A percentile compares a stretch with the other conserved stretches of the same genome.
Conservation (phyloP, 2,888 invertebrate genomes). For the Trypoxylon attenuatum region DNA sequence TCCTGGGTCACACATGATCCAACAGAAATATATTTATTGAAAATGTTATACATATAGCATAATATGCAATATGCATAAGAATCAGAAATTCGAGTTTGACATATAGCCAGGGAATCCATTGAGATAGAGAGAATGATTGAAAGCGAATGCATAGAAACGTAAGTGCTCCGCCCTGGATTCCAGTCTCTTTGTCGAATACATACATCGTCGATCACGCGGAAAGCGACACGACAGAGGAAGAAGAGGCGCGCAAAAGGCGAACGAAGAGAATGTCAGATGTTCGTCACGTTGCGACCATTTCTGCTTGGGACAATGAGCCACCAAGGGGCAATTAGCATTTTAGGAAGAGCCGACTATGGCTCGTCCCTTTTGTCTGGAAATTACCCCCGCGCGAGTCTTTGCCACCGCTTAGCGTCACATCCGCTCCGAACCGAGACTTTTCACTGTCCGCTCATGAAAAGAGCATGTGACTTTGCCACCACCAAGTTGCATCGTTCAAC, state of each 20-base stretch:
- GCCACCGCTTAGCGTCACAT: neutral
- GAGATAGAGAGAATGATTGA: too few species aligned
- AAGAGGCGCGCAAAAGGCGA: slow-evolving; percentile 16
- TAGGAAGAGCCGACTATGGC: slow-evolving; percentile 16
- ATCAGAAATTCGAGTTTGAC: too few species aligned
- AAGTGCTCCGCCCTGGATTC: neutral
- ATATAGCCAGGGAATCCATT: too few species aligned
- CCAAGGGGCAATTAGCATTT: slow-evolving; percentile 45
- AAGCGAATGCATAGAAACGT: too few species aligned
- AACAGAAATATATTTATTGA: too few species aligned
- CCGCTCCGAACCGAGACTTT: neutral
- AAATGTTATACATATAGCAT: neutral
- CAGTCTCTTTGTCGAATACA: neutral
- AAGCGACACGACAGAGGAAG: slow-evolving; percentile 9
- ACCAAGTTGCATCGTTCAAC: too few species aligned
- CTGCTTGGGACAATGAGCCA: slow-evolving; percentile 14
- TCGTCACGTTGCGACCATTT: slow-evolving; percentile 24
- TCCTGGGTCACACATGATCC: too few species aligned
- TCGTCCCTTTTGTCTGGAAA: slow-evolving; percentile 14
- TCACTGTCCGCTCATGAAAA: neutral
- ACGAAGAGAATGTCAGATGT: slow-evolving; percentile 20
- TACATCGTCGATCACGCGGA: slow-evolving; percentile 18
- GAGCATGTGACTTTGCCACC: too few species aligned
- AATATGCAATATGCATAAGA: neutral
- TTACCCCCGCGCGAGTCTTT: slow-evolving; percentile 20